phyloP scores from a whole-genome alignment of 1,140 invertebrate genomes.

The Drosophila punjabiensis region DNA sequence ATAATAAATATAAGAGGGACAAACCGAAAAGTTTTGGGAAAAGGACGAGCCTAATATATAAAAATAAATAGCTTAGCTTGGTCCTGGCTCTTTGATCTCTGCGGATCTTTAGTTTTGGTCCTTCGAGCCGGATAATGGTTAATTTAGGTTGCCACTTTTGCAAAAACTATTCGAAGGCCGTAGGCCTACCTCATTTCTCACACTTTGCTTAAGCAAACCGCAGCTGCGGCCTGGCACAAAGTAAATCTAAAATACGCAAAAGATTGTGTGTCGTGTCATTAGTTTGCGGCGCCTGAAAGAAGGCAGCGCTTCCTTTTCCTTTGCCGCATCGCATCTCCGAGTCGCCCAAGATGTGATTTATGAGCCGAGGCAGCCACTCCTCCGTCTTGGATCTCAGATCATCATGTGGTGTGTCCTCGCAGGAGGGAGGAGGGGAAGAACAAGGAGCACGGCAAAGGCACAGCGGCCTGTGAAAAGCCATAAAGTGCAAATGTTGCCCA shows the following conservation, averaged over 20 bases:
- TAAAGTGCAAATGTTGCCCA: constrained; percentile 79
- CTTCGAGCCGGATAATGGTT: too few species aligned
- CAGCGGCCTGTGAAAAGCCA: constrained; percentile 69
- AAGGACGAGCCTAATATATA: neutral
- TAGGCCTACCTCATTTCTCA: too few species aligned
- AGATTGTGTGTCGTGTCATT: constrained; percentile 43
- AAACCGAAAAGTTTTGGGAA: neutral
- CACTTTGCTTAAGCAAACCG: neutral
- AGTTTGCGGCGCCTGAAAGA: constrained; percentile 33
- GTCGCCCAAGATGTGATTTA: constrained; percentile 65
- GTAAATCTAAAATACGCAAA: constrained; percentile 45
- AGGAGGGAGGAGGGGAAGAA: neutral
- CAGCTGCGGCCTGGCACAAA: constrained; percentile 30
- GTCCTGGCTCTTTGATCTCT: neutral
- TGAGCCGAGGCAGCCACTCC: constrained; percentile 50
- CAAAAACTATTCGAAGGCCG: neutral
- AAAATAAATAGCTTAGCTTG: neutral
- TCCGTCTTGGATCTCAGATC: constrained; percentile 28
- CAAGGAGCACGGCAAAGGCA: neutral
- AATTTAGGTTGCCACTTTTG: too few species aligned
- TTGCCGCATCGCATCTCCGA: constrained; percentile 24
- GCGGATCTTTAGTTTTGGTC: neutral
- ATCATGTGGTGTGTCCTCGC: constrained; percentile 39
- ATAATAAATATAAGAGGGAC: neutral
- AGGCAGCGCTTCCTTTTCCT: constrained; percentile 25